A percentile compares a stretch with the other conserved stretches of the same genome.
Evolutionary conservation across 2,113 vertebrate species (phyloP).

Genomic region (Taxidea taxus): DNA sequence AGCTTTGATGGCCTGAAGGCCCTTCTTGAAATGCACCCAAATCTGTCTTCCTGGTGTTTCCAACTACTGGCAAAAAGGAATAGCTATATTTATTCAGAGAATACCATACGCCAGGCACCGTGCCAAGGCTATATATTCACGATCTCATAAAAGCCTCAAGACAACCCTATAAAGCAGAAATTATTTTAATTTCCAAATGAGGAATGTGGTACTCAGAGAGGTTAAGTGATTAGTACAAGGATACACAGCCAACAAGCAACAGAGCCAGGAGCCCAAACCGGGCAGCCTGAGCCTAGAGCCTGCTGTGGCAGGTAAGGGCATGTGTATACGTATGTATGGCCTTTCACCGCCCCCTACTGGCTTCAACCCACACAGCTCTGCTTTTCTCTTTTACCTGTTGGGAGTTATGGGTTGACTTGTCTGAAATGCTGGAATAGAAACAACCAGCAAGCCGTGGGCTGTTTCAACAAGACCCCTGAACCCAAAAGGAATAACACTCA

Average conservation of each 20-base stretch:
- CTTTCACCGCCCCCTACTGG: neutral
- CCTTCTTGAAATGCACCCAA: neutral
- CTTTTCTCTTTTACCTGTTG: neutral
- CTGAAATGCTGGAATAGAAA: constrained; percentile 38
- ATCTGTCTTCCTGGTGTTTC: constrained; percentile 19
- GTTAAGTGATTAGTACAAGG: neutral
- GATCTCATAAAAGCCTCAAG: neutral
- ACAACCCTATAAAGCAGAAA: constrained; percentile 41
- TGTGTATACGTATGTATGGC: neutral
- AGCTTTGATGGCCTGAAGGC: neutral
- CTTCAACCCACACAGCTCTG: neutral
- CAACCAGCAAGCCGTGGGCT: neutral
- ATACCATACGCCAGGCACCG: neutral
- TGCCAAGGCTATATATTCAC: neutral
- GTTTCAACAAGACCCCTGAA: neutral
- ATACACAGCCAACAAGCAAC: neutral
- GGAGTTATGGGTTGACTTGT: neutral
- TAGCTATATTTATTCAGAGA: constrained; percentile 5
- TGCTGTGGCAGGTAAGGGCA: neutral
- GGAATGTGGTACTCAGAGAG: neutral
- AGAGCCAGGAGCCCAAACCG: constrained; percentile 18
- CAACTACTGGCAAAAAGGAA: constrained; percentile 25
- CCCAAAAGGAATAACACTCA: neutral
- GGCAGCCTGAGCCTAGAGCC: neutral
- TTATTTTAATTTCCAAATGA: constrained; percentile 20